Percentiles rank a stretch among this genome's conserved stretches.
Conservation (phyloP, 2,888 invertebrate genomes). For the Drosophila percnosoma region DNA sequence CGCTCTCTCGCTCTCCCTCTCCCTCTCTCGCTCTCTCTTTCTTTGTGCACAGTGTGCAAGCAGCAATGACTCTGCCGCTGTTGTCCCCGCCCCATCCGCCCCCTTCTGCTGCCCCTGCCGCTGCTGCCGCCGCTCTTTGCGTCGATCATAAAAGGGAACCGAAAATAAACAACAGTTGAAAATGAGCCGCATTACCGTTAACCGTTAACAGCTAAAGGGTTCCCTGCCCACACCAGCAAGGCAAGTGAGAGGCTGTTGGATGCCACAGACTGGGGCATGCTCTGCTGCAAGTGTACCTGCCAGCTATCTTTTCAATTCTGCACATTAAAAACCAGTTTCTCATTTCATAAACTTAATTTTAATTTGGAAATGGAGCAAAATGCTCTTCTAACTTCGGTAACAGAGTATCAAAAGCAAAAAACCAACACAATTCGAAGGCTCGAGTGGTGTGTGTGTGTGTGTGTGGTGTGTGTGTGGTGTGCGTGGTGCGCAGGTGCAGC, state of each 20-base stretch:
- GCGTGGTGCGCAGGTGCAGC: conserved; percentile 63
- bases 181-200: conserved; percentile 68
- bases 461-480: conserved; percentile 24
- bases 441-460: conserved; percentile 6
- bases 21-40: background rate
- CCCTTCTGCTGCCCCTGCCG: background rate
- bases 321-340: background rate
- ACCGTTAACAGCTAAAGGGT: conserved; percentile 64
- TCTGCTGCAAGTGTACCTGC: background rate
- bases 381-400: background rate
- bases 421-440: conserved; percentile 14
- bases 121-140: background rate
- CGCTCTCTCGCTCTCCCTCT: background rate
- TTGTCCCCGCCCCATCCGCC: background rate
- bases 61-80: conserved; percentile 22
- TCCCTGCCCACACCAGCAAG: conserved; percentile 9
- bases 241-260: background rate
- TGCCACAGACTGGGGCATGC: background rate
- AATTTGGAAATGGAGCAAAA: background rate
- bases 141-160: conserved; percentile 34
- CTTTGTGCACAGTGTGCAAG: background rate
- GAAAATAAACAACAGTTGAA: conserved; percentile 57
- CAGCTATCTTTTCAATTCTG: background rate
- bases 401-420: background rate
- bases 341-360: background rate